Conservation (phyloP, 2,113 vertebrate species). For the Condylura cristata region DNA sequence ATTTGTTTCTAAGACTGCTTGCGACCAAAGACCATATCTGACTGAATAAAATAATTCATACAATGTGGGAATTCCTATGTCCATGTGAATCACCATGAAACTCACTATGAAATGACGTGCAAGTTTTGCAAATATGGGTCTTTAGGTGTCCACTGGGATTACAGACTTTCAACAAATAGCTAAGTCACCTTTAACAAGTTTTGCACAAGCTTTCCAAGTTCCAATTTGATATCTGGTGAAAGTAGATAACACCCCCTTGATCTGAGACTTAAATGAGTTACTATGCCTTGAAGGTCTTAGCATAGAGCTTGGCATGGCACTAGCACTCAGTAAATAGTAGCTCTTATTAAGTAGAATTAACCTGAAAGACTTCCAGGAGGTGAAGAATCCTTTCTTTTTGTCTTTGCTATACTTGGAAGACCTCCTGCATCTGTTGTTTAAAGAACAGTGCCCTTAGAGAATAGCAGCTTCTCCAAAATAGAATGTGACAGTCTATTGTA, state of each 20-base stretch:
- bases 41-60: background rate
- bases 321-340: background rate
- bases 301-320: background rate
- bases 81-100: background rate
- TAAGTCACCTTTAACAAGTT: background rate
- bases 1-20: no score
- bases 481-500: background rate
- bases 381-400: background rate
- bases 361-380: background rate
- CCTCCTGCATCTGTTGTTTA: background rate
- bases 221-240: background rate
- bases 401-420: background rate
- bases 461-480: constrained; percentile 19
- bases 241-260: background rate
- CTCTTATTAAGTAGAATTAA: background rate
- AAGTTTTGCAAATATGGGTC: background rate
- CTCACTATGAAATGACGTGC: background rate
- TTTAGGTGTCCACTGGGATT: background rate
- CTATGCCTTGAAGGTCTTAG: background rate
- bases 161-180: background rate
- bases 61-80: background rate
- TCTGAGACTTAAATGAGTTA: constrained; percentile 2
- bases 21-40: no score
- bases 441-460: background rate
- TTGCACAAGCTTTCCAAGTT: background rate